These are phyloP conservation scores for Watsonalla binaria DNA, from an alignment of 2,888 invertebrate species.

Conservation along the genomic window DNA sequence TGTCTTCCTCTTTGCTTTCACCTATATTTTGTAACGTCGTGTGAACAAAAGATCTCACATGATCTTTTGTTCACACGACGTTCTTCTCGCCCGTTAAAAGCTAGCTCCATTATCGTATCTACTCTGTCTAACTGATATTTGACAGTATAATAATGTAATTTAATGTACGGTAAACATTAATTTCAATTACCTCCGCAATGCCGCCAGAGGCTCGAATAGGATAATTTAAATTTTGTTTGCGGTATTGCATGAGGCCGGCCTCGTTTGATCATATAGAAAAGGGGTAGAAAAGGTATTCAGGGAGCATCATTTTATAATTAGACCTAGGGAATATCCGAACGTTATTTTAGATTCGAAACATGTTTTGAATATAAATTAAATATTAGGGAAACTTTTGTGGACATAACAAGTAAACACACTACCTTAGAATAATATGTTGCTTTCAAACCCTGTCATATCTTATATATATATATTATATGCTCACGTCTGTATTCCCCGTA, in stretches of 20 bases:
- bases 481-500: too few relatives aligned
- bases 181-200: background rate
- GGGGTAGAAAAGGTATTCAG: constrained; percentile 2
- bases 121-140: background rate
- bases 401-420: too few relatives aligned
- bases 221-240: constrained; percentile 18
- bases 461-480: too few relatives aligned
- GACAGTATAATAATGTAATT: background rate
- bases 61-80: too few relatives aligned
- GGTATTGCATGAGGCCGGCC: constrained; percentile 3
- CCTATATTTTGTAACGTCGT: too few relatives aligned
- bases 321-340: background rate
- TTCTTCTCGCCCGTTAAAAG: too few relatives aligned
- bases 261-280: constrained; percentile 15
- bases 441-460: too few relatives aligned
- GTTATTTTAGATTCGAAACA: background rate
- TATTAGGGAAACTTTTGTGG: background rate
- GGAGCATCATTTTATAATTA: background rate
- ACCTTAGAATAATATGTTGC: too few relatives aligned
- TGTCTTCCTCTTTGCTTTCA: too few relatives aligned
- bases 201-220: constrained; percentile 4
- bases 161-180: constrained; percentile 1
- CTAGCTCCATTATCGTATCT: background rate
- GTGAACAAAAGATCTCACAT: too few relatives aligned
- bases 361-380: background rate